A percentile compares a stretch with the other conserved stretches of the same genome.
Conservation (phyloP, 2,888 invertebrate species). For the Hirudinaria manillensis region DNA sequence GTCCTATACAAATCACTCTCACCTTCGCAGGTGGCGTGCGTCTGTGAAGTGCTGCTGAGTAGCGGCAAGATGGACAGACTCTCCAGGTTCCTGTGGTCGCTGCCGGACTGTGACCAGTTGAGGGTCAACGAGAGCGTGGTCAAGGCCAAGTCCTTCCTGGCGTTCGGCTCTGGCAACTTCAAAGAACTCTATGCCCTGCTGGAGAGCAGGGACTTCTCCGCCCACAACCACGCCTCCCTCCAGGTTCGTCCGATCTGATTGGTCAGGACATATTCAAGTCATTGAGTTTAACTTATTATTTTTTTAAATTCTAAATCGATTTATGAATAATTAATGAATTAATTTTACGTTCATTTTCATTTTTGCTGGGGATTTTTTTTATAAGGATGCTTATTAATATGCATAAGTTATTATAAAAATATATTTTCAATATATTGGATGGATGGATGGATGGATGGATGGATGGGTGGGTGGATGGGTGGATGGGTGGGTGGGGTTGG, state of each 20-base stretch:
- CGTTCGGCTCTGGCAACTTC: slow-evolving; percentile 76
- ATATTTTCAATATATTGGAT: no score
- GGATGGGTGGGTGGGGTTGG: no score
- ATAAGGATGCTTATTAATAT: no score
- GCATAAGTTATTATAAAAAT: no score
- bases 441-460: no score
- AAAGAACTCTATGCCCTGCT: slow-evolving; percentile 63
- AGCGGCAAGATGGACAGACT: slow-evolving; percentile 91
- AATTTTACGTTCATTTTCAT: no score
- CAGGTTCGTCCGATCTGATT: slow-evolving; percentile 3
- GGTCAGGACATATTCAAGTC: no score
- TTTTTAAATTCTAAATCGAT: no score
- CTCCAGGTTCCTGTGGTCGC: slow-evolving; percentile 89
- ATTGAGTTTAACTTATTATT: no score
- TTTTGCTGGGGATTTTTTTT: no score
- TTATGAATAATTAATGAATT: no score
- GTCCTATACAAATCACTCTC: background rate
- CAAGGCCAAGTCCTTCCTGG: slow-evolving; percentile 94
- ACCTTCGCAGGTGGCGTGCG: slow-evolving; percentile 82
- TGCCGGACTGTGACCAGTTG: slow-evolving; percentile 89
- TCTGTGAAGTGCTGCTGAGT: slow-evolving; percentile 93
- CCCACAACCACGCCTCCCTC: slow-evolving; percentile 12
- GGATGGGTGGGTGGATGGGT: no score
- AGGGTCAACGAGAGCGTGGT: slow-evolving; percentile 95
- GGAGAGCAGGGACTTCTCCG: slow-evolving; percentile 18